Evolutionary conservation across 2,113 vertebrate species (phyloP), one percentile per base, ranked within the genome.

Genomic region (Melanotaenia duboulayi): DNA sequence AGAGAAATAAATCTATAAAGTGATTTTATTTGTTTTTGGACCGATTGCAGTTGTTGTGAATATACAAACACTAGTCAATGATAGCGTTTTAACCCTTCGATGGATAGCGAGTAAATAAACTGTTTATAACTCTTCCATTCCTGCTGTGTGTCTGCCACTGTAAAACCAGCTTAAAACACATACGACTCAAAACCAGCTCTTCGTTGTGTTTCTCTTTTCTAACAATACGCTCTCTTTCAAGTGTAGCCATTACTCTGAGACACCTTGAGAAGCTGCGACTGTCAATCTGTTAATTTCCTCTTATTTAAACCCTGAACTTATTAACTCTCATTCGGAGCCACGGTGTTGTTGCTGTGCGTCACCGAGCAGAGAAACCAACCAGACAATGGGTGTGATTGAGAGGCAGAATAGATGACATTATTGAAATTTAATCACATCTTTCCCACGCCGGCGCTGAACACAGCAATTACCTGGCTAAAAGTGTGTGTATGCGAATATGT

Each of bases 321-420:
- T 90, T 84, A 90, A 90, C 87, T 80, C 71, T 78, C 71, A 56
- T 82, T 66, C 57, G 76, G 68, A 68, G 50, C 22, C 59, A 81
- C 42, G 4, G 76, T 86, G 83, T 86, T 87, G 85, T 85, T 82
- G 77, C 83, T 84, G 63, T 71, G 87, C 74, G 63, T 81, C 84
- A 82, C 68, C 61, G 71, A 85, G 87, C 86, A 81, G 71, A 81
- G 74, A 86, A 86, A 82, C 90, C 71, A 72, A 71, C 57, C 76
- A 90, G 89, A 94, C 94, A 94, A 94, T 93, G 87, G 90, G 73
- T 81, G 89, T 94, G 94, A 94, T 94, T 94, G 92, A 93, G 85
- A 88, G 73, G 80, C 69, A 74, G 82, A 89, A 88, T 79, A 76
- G 78, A 90, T 83, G 82, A 87, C 88, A 92, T 92, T 92, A 92